Evolutionary conservation across 2,888 invertebrate genomes (phyloP), one percentile per base, ranked within the genome.

Genomic region (Clivina fossor): DNA sequence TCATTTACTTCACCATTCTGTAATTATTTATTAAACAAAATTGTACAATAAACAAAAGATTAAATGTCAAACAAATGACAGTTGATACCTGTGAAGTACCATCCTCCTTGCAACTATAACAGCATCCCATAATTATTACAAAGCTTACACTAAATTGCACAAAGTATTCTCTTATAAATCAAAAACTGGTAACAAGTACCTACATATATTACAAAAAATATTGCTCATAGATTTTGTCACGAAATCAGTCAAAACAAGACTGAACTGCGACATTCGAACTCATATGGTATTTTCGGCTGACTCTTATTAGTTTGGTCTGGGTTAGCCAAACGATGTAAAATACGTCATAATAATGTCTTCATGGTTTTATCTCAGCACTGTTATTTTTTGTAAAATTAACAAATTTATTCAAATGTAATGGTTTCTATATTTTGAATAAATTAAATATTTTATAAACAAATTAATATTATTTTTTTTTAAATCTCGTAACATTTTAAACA

Each of bases 101-200:
- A 68, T 85, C 85, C 72, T 86, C 84, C 67, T 84, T 83, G 66
- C 84, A 80, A 74, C 85, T 85, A 71, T 84, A 85, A 71, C 85
- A 86, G 72, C 84, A 84, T 65, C 84, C 84, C 84, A 83, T 84
- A 69, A 76, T 59, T 48, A n/a, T n/a, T n/a, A 40, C 19, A 20
- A 51, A 43, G 16, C 16, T 41, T 32, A 28, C 8, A 33, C 13
- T 13, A 18, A 24, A 30, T 26, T 15, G 30, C 40, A 28, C 5
- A 9, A 40, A 15, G 9, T 16, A 50, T 26, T 50, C 19, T 48
- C 19, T n/a, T 16, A 11, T 4, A 30, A 11, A 30, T 4, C 30
- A 30, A 9, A 30, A 30, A 30, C n/a, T n/a, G n/a, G n/a, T n/a
- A 30, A 30, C 9, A 33, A 35, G 4, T 30, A 48, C 13, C 16